Evolutionary conservation across 2,888 invertebrate genomes (phyloP).

Genomic region (Ferrisia virgata): DNA sequence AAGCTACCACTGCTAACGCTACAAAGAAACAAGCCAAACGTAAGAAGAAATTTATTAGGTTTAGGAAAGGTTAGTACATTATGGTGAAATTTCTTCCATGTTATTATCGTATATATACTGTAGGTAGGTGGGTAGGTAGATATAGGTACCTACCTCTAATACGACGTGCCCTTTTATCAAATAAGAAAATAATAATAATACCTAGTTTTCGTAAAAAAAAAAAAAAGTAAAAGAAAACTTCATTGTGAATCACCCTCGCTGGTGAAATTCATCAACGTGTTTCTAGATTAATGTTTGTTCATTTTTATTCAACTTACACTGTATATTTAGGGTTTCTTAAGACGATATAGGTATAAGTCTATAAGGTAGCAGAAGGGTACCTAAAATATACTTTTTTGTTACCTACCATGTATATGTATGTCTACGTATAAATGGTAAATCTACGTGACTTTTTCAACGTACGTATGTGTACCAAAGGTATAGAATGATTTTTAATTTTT

Average conservation of each 20-base stretch:
- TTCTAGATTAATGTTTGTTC: neutral
- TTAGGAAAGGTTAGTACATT: conserved; percentile 18
- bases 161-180: neutral
- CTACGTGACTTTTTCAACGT: neutral
- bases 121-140: too few species aligned
- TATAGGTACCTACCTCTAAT: too few species aligned
- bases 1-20: neutral
- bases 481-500: neutral
- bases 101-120: neutral
- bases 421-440: neutral
- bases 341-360: neutral
- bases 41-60: conserved; percentile 6
- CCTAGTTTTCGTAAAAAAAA: neutral
- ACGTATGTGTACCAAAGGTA: neutral
- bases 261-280: neutral
- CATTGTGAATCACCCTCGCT: neutral
- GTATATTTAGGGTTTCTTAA: neutral
- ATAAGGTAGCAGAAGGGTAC: neutral
- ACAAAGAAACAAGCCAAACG: conserved; percentile 19
- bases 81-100: neutral
- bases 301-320: neutral
- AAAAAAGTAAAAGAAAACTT: neutral
- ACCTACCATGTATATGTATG: too few species aligned
- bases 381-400: neutral
- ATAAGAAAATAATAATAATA: neutral